Conservation (phyloP, 1,140 invertebrate genomes). For the Apolygus lucorum region DNA sequence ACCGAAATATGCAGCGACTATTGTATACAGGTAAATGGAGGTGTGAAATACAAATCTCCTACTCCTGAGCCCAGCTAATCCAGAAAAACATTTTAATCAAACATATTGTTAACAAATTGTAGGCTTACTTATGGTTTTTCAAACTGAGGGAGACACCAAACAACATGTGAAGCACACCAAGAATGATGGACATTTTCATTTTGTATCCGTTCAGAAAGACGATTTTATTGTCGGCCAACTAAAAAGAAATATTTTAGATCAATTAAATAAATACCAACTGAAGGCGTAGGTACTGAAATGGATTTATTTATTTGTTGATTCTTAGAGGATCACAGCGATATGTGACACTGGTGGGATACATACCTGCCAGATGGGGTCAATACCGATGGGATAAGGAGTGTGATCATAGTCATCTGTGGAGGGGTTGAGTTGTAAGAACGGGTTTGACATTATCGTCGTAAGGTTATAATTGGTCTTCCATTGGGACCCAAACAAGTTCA, state of each 20-base stretch:
- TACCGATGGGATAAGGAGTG: conserved; percentile 74
- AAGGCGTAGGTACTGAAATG: too few relatives aligned
- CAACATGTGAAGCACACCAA: conserved; percentile 85
- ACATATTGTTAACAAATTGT: not conserved
- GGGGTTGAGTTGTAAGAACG: conserved; percentile 57
- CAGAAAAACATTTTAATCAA: not conserved
- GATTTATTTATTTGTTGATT: too few relatives aligned
- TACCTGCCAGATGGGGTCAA: conserved; percentile 92
- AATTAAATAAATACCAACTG: too few relatives aligned
- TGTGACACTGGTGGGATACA: not conserved
- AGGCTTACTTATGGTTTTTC: conserved; percentile 58
- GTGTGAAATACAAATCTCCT: too few relatives aligned
- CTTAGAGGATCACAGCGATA: too few relatives aligned
- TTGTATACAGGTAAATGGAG: too few relatives aligned
- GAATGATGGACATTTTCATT: conserved; percentile 92
- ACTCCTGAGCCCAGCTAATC: not conserved
- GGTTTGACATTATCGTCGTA: conserved; percentile 44
- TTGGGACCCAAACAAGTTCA: conserved; percentile 92
- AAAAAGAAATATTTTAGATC: too few relatives aligned
- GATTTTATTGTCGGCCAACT: conserved; percentile 66
- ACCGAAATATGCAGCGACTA: too few relatives aligned
- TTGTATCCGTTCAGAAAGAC: conserved; percentile 88
- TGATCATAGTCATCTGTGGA: conserved; percentile 45
- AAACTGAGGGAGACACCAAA: conserved; percentile 77
- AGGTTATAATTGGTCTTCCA: conserved; percentile 60